These are phyloP conservation scores for Neria commutata DNA, from an alignment of 2,888 invertebrate species.

Conservation along the genomic window DNA sequence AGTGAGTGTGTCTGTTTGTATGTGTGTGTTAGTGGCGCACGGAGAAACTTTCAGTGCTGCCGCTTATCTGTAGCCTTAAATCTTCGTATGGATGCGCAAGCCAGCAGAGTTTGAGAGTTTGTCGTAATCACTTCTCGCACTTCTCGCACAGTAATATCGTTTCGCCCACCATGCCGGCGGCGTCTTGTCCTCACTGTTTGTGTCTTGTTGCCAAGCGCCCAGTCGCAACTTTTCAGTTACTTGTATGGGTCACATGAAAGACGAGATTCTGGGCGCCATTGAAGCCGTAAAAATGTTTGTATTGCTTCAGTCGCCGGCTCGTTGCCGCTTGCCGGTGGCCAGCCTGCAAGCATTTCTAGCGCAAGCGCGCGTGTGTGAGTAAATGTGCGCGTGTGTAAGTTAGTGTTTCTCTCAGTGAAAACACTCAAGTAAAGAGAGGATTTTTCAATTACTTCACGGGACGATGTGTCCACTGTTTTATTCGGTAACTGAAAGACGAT, in stretches of 20 bases:
- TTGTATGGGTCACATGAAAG: constrained; percentile 16
- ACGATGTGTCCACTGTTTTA: neutral
- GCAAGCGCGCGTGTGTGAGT: neutral
- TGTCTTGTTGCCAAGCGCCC: constrained; percentile 3
- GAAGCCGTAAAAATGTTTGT: constrained; percentile 19
- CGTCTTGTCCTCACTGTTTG: neutral
- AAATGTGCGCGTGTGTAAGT: neutral
- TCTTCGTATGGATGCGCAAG: too few species aligned
- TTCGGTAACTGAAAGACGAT: too few species aligned
- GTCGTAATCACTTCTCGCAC: neutral
- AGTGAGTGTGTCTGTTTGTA: neutral
- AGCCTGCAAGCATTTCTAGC: neutral
- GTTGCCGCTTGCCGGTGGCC: too few species aligned
- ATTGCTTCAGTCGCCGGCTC: neutral
- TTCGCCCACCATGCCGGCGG: neutral
- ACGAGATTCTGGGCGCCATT: constrained; percentile 26
- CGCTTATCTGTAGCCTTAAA: constrained; percentile 4
- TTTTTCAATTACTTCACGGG: too few species aligned
- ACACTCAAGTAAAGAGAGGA: too few species aligned
- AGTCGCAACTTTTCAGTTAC: neutral
- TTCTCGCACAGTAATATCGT: neutral
- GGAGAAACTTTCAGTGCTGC: too few species aligned
- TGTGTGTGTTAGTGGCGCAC: too few species aligned
- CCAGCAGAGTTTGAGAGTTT: too few species aligned
- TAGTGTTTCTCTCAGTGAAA: neutral